Percentiles rank a stretch among this genome's conserved stretches.
phyloP scores from a whole-genome alignment of 2,888 invertebrate species.

The Nephrocerus scutellatus region DNA sequence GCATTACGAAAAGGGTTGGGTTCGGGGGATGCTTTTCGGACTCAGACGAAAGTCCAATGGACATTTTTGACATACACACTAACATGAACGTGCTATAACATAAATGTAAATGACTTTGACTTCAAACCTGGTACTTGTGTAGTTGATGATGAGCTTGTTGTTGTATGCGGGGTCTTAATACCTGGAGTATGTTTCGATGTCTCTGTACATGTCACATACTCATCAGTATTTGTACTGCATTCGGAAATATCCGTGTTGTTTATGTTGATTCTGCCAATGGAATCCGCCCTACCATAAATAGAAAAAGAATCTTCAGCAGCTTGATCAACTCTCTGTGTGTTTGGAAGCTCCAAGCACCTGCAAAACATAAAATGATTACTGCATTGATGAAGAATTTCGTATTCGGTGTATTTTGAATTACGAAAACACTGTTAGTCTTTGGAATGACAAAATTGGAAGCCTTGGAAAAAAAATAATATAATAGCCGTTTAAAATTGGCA shows the following conservation, averaged over 20 bases:
- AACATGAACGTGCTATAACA: slow-evolving; percentile 17
- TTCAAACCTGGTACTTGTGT: slow-evolving; percentile 50
- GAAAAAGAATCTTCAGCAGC: slow-evolving; percentile 1
- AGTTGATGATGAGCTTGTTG: slow-evolving; percentile 48
- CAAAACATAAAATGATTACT: too few relatives aligned
- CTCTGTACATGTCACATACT: slow-evolving; percentile 80
- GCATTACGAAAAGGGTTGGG: slow-evolving; percentile 1
- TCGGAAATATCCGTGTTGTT: slow-evolving; percentile 74
- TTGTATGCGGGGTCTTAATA: slow-evolving; percentile 49
- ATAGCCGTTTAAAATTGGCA: too few relatives aligned
- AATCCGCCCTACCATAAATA: slow-evolving; percentile 60
- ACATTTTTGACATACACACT: slow-evolving; percentile 4
- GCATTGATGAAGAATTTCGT: too few relatives aligned
- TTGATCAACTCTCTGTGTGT: too few relatives aligned
- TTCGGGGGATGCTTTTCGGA: neutral
- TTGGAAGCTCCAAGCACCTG: too few relatives aligned
- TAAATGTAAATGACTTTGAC: slow-evolving; percentile 13
- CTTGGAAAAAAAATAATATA: too few relatives aligned
- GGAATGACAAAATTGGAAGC: too few relatives aligned
- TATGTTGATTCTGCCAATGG: slow-evolving; percentile 54
- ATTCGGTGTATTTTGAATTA: too few relatives aligned
- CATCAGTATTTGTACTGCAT: slow-evolving; percentile 75
- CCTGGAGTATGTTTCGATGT: slow-evolving; percentile 58
- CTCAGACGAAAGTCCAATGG: neutral
- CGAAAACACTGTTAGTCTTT: too few relatives aligned